Base-by-base conservation (phyloP, 2,113 vertebrate species). In the Octodon degus region DNA sequence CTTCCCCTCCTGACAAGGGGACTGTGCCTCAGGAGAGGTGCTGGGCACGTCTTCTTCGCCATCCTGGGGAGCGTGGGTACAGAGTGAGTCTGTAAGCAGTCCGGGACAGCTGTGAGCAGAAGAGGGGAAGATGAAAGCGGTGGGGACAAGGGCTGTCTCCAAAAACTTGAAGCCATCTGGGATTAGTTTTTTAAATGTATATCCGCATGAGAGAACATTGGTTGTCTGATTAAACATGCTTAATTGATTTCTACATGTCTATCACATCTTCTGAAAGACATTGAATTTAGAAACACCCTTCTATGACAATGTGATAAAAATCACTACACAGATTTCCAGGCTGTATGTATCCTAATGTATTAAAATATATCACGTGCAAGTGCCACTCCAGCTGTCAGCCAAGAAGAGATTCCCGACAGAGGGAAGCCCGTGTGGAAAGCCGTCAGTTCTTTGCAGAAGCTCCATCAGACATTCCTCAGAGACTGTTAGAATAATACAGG, bases 261-360 rank as follows among this genome's bases (percentile, higher is more conserved):
- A 24, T 81, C 50, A 34, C 72, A 20, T 85, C n/a, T 82, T 80
- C 70, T 85, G 60, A 62, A 96, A 94, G 77, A 19, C 58, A 81
- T 1, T 2, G n/a, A 72, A 76, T 92, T 88, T 85, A 82, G 65
- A 88, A 95, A 92, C 14, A 68, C 8, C 12, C 20, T 62, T 84
- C 40, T 1, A 24, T 53, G 89, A 63, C 68, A 84, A 58, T 19
- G 50, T 79, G 77, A 80, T 80, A 60, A 67, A 47, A 92, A 67
- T 81, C 55, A 86, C 2, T 37, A 30, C 37, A 27, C 63, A 76
- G 4, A 67, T 68, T 92, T 83, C 50, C 11, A 87, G 76, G 24
- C 80, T 65, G 77, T 32, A 74, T 19, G 7, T 40, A 47, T 50
- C 85, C n/a, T 80, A 65, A 82, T 76, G 82, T 85, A 80, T 58